Evolutionary conservation across 2,113 vertebrate genomes (phyloP).

Genomic region (Myiozetetes cayanensis): DNA sequence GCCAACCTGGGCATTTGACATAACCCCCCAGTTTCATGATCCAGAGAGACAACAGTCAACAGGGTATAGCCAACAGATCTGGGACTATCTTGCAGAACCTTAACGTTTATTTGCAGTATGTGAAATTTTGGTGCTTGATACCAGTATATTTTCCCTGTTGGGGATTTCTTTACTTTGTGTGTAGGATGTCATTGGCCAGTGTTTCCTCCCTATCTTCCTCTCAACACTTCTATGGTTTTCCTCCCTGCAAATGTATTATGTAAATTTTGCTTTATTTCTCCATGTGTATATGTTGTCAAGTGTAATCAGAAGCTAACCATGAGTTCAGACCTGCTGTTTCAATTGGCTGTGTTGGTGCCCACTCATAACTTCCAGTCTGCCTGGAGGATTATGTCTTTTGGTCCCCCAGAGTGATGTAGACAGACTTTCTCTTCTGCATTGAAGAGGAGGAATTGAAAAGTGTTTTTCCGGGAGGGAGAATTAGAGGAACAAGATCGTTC

Average conservation of each 20-base stretch:
- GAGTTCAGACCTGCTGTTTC: background rate
- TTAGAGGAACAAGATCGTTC: background rate
- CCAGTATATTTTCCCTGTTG: background rate
- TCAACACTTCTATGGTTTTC: background rate
- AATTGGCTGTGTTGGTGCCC: background rate
- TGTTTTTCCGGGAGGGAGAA: background rate
- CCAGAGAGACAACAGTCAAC: background rate
- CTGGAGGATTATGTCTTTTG: background rate
- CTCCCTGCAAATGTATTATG: background rate
- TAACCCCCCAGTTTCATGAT: background rate
- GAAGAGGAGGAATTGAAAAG: background rate
- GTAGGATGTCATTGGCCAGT: background rate
- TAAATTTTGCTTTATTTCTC: background rate
- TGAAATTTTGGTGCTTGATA: background rate
- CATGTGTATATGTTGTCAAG: background rate
- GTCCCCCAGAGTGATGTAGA: background rate
- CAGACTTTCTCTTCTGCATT: background rate
- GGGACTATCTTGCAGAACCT: background rate
- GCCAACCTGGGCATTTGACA: rapidly evolving
- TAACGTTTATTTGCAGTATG: background rate
- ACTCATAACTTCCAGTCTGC: background rate
- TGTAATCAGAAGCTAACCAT: background rate
- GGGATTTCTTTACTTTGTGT: background rate
- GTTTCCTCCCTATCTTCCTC: background rate
- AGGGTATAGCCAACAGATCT: background rate